A percentile compares a stretch with the other conserved stretches of the same genome.
Evolutionary conservation across 2,797 vertebrate species (phyloP).

Genomic region (Pogoniulus pusillus): DNA sequence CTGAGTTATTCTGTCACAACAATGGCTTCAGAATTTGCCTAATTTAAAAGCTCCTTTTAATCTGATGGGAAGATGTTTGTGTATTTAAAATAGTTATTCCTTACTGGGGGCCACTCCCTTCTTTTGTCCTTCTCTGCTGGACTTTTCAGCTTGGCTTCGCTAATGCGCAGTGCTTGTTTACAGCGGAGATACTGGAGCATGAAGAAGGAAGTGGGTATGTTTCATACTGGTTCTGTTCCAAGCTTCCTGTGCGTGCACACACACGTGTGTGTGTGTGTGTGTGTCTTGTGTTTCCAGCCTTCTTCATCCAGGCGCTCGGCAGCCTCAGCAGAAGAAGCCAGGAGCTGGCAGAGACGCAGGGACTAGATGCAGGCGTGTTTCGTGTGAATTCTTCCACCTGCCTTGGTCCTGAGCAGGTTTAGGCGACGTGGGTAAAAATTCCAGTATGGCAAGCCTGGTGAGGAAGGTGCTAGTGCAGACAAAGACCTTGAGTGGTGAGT

Average conservation of each 20-base stretch:
- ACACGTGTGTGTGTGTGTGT: not conserved
- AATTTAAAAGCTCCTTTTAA: constrained; percentile 47
- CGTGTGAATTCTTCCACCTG: not conserved
- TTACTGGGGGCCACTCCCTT: constrained; percentile 45
- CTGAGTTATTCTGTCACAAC: constrained; percentile 50
- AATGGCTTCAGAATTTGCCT: constrained; percentile 57
- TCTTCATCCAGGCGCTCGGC: not conserved
- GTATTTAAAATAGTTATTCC: constrained; percentile 69
- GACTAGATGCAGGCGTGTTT: not conserved
- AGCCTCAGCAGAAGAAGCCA: not conserved
- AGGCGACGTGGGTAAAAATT: not conserved
- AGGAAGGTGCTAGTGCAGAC: constrained; percentile 63
- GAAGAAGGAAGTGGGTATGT: constrained; percentile 33
- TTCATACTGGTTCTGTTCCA: constrained; percentile 3
- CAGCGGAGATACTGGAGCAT: constrained; percentile 19
- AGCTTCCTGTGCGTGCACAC: constrained; percentile 48
- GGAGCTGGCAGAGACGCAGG: not conserved
- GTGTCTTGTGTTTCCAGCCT: not conserved
- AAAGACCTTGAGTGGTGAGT: constrained; percentile 50
- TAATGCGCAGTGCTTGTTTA: constrained; percentile 9
- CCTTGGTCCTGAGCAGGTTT: constrained; percentile 35
- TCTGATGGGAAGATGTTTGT: constrained; percentile 66
- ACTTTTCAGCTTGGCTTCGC: not conserved
- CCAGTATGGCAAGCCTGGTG: constrained; percentile 61
- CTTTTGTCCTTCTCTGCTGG: constrained; percentile 59